These are phyloP conservation scores for Protophormia terraenovae DNA, from an alignment of 2,888 invertebrate genomes.

Conservation along the genomic window DNA sequence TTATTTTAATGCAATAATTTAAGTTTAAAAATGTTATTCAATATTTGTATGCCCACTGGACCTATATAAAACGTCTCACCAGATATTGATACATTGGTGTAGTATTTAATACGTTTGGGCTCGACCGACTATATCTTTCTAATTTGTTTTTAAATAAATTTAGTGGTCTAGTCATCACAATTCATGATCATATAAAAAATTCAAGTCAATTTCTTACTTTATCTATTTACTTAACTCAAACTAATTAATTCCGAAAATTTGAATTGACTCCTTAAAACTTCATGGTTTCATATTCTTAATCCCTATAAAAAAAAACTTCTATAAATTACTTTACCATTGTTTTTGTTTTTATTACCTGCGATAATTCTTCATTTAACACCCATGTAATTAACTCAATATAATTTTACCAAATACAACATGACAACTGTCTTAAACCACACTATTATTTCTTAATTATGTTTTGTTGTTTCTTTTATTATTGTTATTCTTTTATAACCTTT, in stretches of 20 bases:
- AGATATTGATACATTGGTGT: too few relatives aligned
- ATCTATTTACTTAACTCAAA: too few relatives aligned
- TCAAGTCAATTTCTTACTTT: too few relatives aligned
- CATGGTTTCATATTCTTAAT: not conserved
- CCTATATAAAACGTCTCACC: too few relatives aligned
- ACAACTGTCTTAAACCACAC: slow-evolving; percentile 40
- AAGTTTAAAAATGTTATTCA: too few relatives aligned
- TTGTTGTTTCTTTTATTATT: not conserved
- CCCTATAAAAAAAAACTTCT: not conserved
- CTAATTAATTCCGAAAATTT: not conserved
- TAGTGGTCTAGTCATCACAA: too few relatives aligned
- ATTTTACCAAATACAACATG: slow-evolving; percentile 17
- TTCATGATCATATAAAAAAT: too few relatives aligned
- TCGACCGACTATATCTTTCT: too few relatives aligned
- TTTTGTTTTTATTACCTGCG: not conserved
- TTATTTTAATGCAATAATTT: too few relatives aligned
- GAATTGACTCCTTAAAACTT: not conserved
- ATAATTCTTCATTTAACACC: slow-evolving; percentile 25
- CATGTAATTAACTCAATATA: slow-evolving; percentile 21
- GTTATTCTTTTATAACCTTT: not conserved
- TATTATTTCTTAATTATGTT: slow-evolving; percentile 49
- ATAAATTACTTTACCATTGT: not conserved
- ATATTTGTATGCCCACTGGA: too few relatives aligned
- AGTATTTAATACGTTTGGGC: too few relatives aligned
- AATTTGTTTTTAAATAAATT: too few relatives aligned